phyloP scores from a whole-genome alignment of 2,797 vertebrate species.

The Sylvia borin region DNA sequence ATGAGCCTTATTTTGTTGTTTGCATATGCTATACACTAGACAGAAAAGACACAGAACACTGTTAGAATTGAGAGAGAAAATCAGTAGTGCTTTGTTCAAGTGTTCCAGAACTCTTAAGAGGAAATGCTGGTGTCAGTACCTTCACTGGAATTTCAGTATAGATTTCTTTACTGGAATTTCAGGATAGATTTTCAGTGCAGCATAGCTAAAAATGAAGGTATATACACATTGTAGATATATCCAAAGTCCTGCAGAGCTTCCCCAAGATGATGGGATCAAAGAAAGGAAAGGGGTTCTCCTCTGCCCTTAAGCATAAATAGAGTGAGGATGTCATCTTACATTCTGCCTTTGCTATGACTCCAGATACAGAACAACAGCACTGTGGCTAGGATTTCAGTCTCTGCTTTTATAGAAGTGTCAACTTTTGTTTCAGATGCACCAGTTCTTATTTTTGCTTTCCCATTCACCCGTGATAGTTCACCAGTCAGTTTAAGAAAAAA shows the following conservation, averaged over 20 bases:
- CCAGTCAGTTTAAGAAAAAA: constrained; percentile 42
- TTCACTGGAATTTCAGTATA: background rate
- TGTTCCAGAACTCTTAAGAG: background rate
- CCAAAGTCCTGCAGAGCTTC: background rate
- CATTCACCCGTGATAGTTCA: constrained; percentile 28
- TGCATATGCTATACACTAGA: rapidly evolving
- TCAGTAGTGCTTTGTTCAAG: background rate
- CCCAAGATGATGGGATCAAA: background rate
- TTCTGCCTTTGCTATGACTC: constrained; percentile 11
- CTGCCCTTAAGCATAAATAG: background rate
- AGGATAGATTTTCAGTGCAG: background rate
- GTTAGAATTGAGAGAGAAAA: background rate
- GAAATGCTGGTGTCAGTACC: background rate
- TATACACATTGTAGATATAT: background rate
- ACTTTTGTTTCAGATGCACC: constrained; percentile 28
- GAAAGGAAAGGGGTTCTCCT: background rate
- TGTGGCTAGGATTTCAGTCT: constrained; percentile 17
- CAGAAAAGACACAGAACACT: background rate
- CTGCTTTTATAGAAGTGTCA: constrained; percentile 41
- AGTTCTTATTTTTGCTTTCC: constrained; percentile 41
- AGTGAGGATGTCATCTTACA: constrained; percentile 22
- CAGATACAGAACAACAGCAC: background rate
- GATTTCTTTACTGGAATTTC: background rate
- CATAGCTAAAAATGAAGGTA: background rate
- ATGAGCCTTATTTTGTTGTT: background rate